Base-by-base conservation (phyloP, 2,888 invertebrate genomes). In the Campopleginae sp. region DNA sequence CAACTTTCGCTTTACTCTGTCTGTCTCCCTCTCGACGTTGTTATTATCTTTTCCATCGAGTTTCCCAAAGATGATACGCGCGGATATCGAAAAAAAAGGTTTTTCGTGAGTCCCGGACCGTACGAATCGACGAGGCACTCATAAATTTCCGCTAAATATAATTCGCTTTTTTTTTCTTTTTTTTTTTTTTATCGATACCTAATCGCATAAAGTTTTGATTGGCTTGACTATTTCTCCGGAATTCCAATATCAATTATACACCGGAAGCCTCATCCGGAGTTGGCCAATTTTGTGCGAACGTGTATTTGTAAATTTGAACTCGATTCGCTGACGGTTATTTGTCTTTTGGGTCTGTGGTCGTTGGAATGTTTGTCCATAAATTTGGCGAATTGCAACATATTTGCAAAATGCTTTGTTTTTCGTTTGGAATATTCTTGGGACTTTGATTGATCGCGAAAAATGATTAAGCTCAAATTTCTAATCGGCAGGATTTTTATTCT, bases 21-120 rank as follows among this genome's bases (percentile, higher is more conserved):
- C n/a, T n/a, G n/a, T n/a, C n/a, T n/a, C n/a, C n/a, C n/a, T n/a
- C n/a, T n/a, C n/a, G n/a, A n/a, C 7, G n/a, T 31, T 66, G 51
- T 70, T 75, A 70, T 70, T 75, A 19, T 65, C n/a, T 80, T 80
- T 33, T 1, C 48, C 48, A 48, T 48, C 23, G 46, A 68, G 27
- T 27, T 76, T 63, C 71, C 42, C 65, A 65, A 42, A 71, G 51
- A 82, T 70, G 46, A 68, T 38, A 66, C 48, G 7, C 48, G 7
- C 23, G 31, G 12, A 31, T 23, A 48, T 23, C 23, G 19, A 38
- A 63, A 33, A 7, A 3, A 23, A 75, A 61, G 46, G 17, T n/a
- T 2, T 12, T 46, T 68, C 68, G 7, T 44, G 68, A 68, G 27
- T 46, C 23, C 17, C 27, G 10, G 14, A 46, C 3, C 44, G 2